Conservation (phyloP, 2,888 invertebrate species). For the Petrolisthes manimaculis region DNA sequence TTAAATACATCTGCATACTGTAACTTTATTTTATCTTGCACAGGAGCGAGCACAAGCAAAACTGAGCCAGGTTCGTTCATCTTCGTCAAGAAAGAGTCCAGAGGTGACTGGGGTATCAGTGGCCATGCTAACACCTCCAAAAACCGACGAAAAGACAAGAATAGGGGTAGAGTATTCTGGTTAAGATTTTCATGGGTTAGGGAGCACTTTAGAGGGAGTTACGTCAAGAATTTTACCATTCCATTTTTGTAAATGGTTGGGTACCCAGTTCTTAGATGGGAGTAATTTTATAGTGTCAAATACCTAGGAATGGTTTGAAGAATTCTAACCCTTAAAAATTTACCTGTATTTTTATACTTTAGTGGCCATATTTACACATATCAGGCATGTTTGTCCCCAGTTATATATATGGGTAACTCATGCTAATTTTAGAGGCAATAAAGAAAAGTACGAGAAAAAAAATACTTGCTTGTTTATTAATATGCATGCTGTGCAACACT, state of each 20-base stretch:
- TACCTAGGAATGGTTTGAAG: too few relatives aligned
- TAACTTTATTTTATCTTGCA: neutral
- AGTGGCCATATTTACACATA: constrained; percentile 42
- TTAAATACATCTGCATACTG: too few relatives aligned
- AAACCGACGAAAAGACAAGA: constrained; percentile 62
- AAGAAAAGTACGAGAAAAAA: constrained; percentile 25
- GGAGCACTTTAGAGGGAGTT: neutral
- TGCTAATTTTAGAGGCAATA: constrained; percentile 37
- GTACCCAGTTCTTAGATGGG: too few relatives aligned
- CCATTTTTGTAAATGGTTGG: neutral
- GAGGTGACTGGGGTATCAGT: constrained; percentile 40
- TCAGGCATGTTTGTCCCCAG: constrained; percentile 46
- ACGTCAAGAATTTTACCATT: neutral
- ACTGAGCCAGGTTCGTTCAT: constrained; percentile 48
- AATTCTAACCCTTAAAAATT: too few relatives aligned
- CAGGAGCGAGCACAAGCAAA: constrained; percentile 54
- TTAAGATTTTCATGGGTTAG: constrained; percentile 2
- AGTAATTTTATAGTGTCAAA: neutral
- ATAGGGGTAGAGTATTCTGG: constrained; percentile 32
- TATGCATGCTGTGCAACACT: constrained; percentile 36
- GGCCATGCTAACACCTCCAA: constrained; percentile 61
- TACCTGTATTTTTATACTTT: neutral
- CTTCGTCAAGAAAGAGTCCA: constrained; percentile 47
- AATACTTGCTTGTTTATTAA: constrained; percentile 37
- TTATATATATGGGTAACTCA: constrained; percentile 48